These are phyloP conservation scores for Sardina pilchardus DNA, from an alignment of 2,113 vertebrate species.

Conservation along the genomic window DNA sequence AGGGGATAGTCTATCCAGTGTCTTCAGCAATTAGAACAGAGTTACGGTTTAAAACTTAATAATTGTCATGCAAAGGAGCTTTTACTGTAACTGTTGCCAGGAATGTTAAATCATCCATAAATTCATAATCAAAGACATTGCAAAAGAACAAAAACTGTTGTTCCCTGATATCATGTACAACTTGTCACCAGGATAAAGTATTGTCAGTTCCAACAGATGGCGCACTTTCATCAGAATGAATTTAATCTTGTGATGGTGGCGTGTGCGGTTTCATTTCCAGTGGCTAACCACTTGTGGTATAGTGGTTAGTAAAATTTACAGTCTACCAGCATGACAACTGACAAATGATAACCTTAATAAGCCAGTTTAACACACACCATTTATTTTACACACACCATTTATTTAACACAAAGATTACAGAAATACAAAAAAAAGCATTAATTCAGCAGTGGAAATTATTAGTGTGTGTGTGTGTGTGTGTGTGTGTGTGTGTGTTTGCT, in stretches of 20 bases:
- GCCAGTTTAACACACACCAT: neutral
- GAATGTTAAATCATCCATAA: no score
- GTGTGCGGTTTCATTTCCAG: neutral
- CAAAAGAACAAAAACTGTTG: no score
- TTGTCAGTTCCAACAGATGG: no score
- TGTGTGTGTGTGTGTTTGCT: neutral
- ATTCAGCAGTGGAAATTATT: neutral
- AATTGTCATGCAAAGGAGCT: no score
- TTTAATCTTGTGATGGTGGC: neutral
- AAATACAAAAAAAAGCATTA: conserved; percentile 11
- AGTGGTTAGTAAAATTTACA: neutral
- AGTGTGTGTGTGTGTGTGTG: neutral
- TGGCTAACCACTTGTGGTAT: neutral
- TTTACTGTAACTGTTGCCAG: no score
- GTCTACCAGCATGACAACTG: neutral
- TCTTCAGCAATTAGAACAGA: no score
- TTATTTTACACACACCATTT: conserved; percentile 14
- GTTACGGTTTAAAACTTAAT: no score
- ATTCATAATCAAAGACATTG: no score
- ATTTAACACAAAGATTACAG: neutral
- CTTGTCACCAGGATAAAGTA: no score
- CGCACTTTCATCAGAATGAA: neutral
- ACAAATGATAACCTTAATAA: neutral
- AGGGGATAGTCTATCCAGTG: no score
- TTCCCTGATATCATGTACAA: no score